Evolutionary conservation across 2,113 vertebrate genomes (phyloP).

Genomic region (Oxyura jamaicensis): DNA sequence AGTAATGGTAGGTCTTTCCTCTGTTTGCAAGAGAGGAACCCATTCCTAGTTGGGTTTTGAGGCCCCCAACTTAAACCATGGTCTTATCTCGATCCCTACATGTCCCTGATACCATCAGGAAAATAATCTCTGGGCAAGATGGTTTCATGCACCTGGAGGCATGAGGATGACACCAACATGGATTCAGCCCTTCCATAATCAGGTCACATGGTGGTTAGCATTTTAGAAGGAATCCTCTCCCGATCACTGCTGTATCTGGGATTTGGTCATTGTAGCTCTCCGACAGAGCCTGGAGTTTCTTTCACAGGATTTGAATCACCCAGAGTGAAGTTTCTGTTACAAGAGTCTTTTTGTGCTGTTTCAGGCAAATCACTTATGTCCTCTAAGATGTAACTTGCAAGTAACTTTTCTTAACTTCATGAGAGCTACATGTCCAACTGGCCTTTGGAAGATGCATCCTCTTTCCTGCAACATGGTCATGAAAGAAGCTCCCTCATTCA

Average conservation of each 20-base stretch:
- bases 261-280: background rate
- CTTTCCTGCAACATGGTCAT: rapidly evolving
- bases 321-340: background rate
- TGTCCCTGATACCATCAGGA: background rate
- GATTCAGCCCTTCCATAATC: background rate
- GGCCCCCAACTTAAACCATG: too few relatives aligned
- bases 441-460: background rate
- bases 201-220: too few relatives aligned
- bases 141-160: background rate
- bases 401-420: background rate
- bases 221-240: background rate
- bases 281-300: too few relatives aligned
- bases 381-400: background rate
- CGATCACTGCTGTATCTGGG: too few relatives aligned
- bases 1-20: background rate
- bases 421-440: background rate
- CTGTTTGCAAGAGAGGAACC: too few relatives aligned
- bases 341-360: background rate
- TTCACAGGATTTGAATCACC: background rate
- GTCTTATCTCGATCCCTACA: background rate
- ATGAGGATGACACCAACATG: background rate
- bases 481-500: background rate
- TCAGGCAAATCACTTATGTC: background rate
- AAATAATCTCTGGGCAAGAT: background rate
- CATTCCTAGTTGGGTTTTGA: background rate